Conservation (phyloP, 2,888 invertebrate genomes). For the Homarus gammarus region DNA sequence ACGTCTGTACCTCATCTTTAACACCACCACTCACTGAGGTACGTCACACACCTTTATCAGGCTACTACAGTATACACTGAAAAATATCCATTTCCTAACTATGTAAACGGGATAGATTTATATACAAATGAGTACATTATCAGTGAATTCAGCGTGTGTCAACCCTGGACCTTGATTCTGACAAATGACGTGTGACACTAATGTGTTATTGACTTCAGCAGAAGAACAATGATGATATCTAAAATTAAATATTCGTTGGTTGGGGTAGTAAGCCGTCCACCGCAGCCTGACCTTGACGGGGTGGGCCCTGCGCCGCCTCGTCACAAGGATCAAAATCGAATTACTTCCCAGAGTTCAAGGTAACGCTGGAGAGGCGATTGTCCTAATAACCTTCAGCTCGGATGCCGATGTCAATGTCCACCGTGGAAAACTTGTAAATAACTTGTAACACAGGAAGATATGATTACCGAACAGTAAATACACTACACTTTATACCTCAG, state of each 20-base stretch:
- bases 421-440: conserved; percentile 9
- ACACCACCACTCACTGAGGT: too few relatives aligned
- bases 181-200: not conserved
- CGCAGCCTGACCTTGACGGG: conserved; percentile 53
- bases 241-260: conserved; percentile 32
- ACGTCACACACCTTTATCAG: too few relatives aligned
- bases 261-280: conserved; percentile 26
- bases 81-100: too few relatives aligned
- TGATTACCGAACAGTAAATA: too few relatives aligned
- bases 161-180: not conserved
- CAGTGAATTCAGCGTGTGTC: too few relatives aligned
- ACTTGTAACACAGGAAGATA: too few relatives aligned
- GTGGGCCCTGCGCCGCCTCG: conserved; percentile 19
- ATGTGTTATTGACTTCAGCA: not conserved
- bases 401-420: conserved; percentile 53
- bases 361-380: conserved; percentile 55
- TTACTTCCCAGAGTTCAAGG: conserved; percentile 58
- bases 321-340: conserved; percentile 49
- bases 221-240: conserved; percentile 18
- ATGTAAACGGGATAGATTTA: too few relatives aligned
- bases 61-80: too few relatives aligned
- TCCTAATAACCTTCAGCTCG: conserved; percentile 65
- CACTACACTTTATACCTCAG: too few relatives aligned
- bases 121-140: too few relatives aligned
- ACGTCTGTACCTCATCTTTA: too few relatives aligned